Evolutionary conservation across 2,888 invertebrate genomes (phyloP).

Genomic region (Agrochola litura): DNA sequence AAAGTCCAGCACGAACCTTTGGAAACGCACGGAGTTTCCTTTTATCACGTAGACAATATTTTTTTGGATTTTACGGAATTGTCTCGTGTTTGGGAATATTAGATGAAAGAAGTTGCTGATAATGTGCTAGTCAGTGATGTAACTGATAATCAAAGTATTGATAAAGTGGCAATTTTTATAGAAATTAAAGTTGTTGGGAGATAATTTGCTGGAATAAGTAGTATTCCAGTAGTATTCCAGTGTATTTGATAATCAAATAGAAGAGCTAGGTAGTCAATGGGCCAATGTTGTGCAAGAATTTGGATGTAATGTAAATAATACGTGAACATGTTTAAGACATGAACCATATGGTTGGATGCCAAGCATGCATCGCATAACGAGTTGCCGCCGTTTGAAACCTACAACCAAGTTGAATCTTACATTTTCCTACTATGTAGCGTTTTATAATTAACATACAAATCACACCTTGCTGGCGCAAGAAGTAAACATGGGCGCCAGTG

Average conservation of each 20-base stretch:
- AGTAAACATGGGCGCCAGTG: conserved; percentile 30
- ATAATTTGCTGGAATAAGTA: neutral
- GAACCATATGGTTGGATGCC: conserved; percentile 32
- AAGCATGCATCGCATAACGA: conserved; percentile 34
- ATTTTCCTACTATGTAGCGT: conserved; percentile 15
- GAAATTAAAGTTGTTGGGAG: no score
- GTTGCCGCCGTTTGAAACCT: conserved; percentile 4
- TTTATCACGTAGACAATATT: no score
- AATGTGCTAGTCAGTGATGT: no score
- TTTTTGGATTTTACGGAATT: no score
- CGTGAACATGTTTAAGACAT: conserved; percentile 42
- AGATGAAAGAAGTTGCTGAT: no score
- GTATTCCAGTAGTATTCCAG: neutral
- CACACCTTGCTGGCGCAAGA: conserved; percentile 40
- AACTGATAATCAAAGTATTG: no score
- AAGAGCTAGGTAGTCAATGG: no score
- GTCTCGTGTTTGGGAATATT: no score
- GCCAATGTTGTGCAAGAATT: conserved; percentile 21
- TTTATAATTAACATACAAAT: conserved; percentile 47
- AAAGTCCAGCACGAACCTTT: no score
- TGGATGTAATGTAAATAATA: conserved; percentile 13
- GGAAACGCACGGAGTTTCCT: no score
- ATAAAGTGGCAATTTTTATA: no score
- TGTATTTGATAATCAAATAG: neutral
- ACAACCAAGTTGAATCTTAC: neutral